These are phyloP conservation scores for Paraescarpia echinospica DNA, from an alignment of 1,140 invertebrate genomes.

Conservation along the genomic window DNA sequence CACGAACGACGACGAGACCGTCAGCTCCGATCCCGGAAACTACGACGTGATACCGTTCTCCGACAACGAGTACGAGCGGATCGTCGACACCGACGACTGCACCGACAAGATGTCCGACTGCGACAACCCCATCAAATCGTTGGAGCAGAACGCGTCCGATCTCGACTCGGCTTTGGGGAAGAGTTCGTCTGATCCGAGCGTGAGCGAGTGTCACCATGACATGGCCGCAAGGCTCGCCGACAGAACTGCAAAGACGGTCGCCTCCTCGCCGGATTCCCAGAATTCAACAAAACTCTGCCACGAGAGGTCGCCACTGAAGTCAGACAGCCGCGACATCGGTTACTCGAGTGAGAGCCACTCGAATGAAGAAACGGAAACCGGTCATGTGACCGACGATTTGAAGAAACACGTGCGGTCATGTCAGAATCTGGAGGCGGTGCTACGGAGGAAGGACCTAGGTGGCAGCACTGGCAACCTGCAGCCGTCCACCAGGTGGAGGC, in stretches of 20 bases:
- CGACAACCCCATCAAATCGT: background rate
- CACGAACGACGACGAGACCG: background rate
- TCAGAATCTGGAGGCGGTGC: background rate
- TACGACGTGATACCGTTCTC: constrained; percentile 33
- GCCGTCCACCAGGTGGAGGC: background rate
- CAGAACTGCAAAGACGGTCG: background rate
- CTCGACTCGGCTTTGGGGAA: constrained; percentile 14
- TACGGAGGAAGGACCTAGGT: background rate
- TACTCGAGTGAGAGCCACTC: constrained; percentile 23
- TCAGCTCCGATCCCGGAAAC: background rate
- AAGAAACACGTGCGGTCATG: background rate
- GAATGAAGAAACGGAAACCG: constrained; percentile 10
- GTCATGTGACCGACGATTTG: background rate
- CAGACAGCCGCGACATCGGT: constrained; percentile 11
- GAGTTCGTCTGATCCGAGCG: constrained; percentile 11
- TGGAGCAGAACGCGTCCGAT: background rate
- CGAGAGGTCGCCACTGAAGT: background rate
- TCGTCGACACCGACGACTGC: constrained; percentile 8
- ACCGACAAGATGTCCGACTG: background rate
- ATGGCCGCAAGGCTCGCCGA: background rate
- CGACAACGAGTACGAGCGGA: constrained; percentile 32
- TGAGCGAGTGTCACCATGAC: background rate
- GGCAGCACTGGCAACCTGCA: background rate
- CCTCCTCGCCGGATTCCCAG: background rate
- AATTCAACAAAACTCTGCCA: background rate